Base-by-base conservation (phyloP, 1,140 invertebrate species). In the Himalopsyche phryganea region DNA sequence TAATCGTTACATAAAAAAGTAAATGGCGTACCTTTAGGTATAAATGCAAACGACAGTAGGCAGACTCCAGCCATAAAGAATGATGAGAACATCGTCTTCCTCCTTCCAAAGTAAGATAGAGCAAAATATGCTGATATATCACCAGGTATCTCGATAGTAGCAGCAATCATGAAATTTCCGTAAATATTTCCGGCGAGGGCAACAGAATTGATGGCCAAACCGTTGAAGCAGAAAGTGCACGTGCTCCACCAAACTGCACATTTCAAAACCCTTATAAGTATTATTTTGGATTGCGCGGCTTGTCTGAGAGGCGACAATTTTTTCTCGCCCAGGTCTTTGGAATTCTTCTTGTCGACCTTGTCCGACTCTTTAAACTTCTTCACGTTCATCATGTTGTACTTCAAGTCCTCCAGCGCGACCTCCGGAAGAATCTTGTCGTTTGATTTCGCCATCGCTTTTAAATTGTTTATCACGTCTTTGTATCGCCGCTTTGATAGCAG, bases 191-290 rank as follows among this genome's bases (percentile, higher is more conserved):
- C 89, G 11, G 82, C 83, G 23, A 92, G 73, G 17, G 86, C 80
- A 9, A 87, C 87, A 0, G 89, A 84, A 67, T 91, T 90, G 28
- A 92, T 80, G 0, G 88, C 87, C 5, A 93, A 70, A 0, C 90
- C 91, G 66, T 92, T 92, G 69, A 91, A 93, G 11, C 91, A 83
- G 60, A 91, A 85, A 0, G 84, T 82, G 61, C 85, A 85, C 0
- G 85, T 85, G 7, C 87, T 80, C 86, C 85, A 91, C 74, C 81
- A 89, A 63, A 85, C 78, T 28, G 75, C 82, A 38, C 82, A 81
- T 28, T 80, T 80, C 3, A 82, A 65, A 23, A 85, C 72, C 17
- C 83, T 75, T 66, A 81, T 73, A 63, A 84, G 61, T 53, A 81
- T 74, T 17, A 75, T 74, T 14, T 71, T 71, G 1, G 81, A 67